Conservation (phyloP, 2,113 vertebrate genomes). For the Nothoprocta perdicaria region DNA sequence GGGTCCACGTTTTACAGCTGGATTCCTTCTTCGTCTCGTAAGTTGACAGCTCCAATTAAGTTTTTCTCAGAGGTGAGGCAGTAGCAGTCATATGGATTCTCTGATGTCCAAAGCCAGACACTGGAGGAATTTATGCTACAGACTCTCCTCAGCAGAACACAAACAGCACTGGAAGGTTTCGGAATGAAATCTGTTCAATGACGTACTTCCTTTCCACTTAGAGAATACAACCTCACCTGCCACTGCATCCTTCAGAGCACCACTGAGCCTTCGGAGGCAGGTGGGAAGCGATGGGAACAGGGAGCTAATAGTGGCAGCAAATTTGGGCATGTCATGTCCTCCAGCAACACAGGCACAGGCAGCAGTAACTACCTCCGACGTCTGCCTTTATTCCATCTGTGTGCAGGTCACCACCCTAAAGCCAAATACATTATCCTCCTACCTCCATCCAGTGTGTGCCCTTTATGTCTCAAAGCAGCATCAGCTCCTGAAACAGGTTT, state of each 20-base stretch:
- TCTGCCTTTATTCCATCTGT: neutral
- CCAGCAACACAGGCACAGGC: neutral
- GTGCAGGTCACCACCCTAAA: neutral
- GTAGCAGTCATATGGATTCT: neutral
- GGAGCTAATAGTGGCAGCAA: neutral
- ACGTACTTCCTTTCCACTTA: conserved; percentile 48
- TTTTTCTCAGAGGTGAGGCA: neutral
- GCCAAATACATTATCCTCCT: neutral
- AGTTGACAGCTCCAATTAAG: conserved; percentile 40
- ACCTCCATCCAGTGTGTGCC: neutral
- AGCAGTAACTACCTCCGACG: neutral
- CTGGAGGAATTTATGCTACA: neutral
- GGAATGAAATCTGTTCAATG: conserved; percentile 1
- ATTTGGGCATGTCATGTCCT: neutral
- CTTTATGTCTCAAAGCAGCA: neutral
- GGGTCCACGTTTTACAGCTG: neutral
- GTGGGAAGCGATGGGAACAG: neutral
- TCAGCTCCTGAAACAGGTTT: neutral
- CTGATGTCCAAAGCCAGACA: fast-evolving
- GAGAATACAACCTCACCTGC: conserved; percentile 31
- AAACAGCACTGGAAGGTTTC: neutral
- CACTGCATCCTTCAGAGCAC: conserved; percentile 8
- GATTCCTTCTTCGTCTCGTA: conserved; percentile 18
- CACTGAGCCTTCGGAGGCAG: neutral
- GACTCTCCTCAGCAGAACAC: neutral